phyloP scores from a whole-genome alignment of 2,888 invertebrate species.

The Fragum whitleyi region DNA sequence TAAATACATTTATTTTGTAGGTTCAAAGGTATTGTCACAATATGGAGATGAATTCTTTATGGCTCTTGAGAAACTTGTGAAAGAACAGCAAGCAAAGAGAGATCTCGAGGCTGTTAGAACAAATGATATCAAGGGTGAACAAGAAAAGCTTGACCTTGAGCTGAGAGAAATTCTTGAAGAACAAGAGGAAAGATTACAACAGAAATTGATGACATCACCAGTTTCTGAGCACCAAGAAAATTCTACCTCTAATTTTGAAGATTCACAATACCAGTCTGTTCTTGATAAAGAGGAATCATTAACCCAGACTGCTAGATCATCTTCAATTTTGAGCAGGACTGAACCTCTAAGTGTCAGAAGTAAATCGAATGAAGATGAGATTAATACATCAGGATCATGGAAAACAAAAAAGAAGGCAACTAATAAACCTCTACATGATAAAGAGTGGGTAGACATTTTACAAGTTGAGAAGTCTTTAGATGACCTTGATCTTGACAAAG shows the following conservation, averaged over 20 bases:
- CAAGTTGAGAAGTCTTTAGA: conserved; percentile 29
- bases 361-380: conserved; percentile 6
- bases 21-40: conserved; percentile 67
- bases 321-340: not conserved
- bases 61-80: conserved; percentile 69
- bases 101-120: conserved; percentile 65
- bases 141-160: conserved; percentile 69
- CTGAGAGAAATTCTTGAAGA: conserved; percentile 69
- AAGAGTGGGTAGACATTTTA: conserved; percentile 62
- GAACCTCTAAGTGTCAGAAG: conserved; percentile 5
- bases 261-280: conserved; percentile 2
- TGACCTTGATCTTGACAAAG: not conserved
- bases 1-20: conserved; percentile 41
- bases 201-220: conserved; percentile 42
- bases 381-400: not conserved
- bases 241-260: conserved; percentile 20
- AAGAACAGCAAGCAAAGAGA: conserved; percentile 69
- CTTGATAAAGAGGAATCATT: conserved; percentile 7
- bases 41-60: conserved; percentile 77
- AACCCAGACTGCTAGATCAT: conserved; percentile 9
- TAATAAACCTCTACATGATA: conserved; percentile 43
- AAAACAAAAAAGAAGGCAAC: conserved; percentile 5
- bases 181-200: conserved; percentile 60
- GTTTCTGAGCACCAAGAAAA: conserved; percentile 3
- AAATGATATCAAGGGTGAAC: conserved; percentile 67